Base-by-base conservation (phyloP, 2,888 invertebrate genomes). In the Andricus curvator region DNA sequence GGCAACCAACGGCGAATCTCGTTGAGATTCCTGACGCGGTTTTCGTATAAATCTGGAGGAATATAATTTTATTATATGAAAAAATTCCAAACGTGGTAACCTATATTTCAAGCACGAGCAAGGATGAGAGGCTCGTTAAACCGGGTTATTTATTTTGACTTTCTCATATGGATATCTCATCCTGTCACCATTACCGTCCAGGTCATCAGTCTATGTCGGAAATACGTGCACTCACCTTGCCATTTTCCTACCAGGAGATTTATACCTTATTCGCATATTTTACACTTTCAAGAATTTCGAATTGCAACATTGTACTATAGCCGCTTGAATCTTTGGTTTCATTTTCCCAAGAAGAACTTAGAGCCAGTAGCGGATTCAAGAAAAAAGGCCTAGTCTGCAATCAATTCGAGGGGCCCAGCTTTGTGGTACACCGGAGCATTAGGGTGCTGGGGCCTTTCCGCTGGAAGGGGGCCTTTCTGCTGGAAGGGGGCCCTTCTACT, bases 41-140 rank as follows among this genome's bases (percentile, higher is more conserved):
- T 84, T 81, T 85, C 84, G 85, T 84, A 89, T 87, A 89, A 89
- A 89, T 90, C 88, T 86, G 82, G 79, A 81, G 85, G 85, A 88
- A 85, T 88, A 88, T 90, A 86, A 89, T 90, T 88, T 89, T 86
- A 87, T 88, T 86, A 87, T 86, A 89, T 86, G 86, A 87, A 88
- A 90, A 88, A 89, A 88, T 86, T 74, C 74, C 74, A 74, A 74
- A 74, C 56, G 74, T 5, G 51, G 74, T 74, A 74, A 56, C 74
- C 74, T 74, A 74, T 74, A 56, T 74, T 74, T 74, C n/a, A 74
- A 74, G 29, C 70, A 74, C 48, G 65, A 74, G 56, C 76, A 51
- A 60, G 29, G 22, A 78, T 67, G 78, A 56, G 80, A 78, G 68
- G 76, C 80, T 86, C 84, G 86, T 88, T 87, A 87, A 87, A 85